These are phyloP conservation scores for Dysidea cf. avara DNA, from an alignment of 37 sponge, comb jelly and placozoan species.

Conservation along the genomic window DNA sequence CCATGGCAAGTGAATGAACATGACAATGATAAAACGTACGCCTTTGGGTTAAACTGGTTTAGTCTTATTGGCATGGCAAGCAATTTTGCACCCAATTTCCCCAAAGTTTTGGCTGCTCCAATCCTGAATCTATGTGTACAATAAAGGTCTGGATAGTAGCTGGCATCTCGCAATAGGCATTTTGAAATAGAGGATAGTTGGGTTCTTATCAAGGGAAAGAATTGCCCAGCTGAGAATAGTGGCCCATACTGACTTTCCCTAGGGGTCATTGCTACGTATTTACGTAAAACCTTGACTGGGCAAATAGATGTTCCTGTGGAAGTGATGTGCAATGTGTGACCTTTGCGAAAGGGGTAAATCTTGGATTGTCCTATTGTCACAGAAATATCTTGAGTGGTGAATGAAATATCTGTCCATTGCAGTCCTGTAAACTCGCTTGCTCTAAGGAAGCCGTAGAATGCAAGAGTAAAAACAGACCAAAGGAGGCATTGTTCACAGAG, in stretches of 20 bases:
- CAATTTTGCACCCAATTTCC: too few relatives aligned
- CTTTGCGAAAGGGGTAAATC: slow-evolving; percentile 2
- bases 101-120: too few relatives aligned
- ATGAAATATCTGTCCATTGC: neutral
- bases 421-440: slow-evolving; percentile 7
- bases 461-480: neutral
- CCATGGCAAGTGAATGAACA: too few relatives aligned
- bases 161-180: too few relatives aligned
- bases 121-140: too few relatives aligned
- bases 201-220: neutral
- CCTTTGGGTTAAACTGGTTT: too few relatives aligned
- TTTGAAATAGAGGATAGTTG: neutral
- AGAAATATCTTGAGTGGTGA: neutral
- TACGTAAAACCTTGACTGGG: neutral
- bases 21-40: too few relatives aligned
- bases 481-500: neutral
- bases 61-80: too few relatives aligned
- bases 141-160: too few relatives aligned
- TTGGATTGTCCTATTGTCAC: neutral
- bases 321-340: neutral
- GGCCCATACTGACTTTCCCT: too few relatives aligned
- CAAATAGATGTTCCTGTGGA: neutral
- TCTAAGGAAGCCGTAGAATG: slow-evolving; percentile 26
- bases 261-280: neutral
- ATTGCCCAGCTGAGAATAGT: too few relatives aligned